These are phyloP conservation scores for Callospermophilus lateralis DNA, from an alignment of 2,113 vertebrate genomes.

Conservation along the genomic window DNA sequence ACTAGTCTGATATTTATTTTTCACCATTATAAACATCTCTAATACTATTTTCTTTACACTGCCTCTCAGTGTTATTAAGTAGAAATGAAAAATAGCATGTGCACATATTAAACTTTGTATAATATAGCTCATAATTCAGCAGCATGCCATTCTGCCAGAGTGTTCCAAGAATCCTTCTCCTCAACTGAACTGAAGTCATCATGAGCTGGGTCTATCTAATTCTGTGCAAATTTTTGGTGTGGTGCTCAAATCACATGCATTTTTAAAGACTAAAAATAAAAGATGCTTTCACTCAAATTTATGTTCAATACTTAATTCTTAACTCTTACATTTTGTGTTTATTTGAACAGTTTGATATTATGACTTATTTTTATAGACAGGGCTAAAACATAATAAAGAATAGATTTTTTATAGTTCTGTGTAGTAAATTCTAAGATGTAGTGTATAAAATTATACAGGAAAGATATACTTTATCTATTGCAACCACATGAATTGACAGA, in stretches of 20 bases:
- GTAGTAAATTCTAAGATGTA: background rate
- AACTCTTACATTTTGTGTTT: background rate
- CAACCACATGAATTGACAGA: background rate
- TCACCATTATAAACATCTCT: background rate
- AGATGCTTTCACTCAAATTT: background rate
- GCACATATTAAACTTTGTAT: background rate
- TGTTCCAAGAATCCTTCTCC: background rate
- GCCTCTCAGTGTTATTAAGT: background rate
- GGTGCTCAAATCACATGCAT: background rate
- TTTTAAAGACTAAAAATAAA: background rate
- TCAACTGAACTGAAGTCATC: background rate
- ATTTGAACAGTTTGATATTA: background rate
- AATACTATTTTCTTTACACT: background rate
- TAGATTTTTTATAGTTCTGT: background rate
- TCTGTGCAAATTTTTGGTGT: background rate
- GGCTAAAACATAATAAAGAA: background rate
- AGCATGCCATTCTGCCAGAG: background rate
- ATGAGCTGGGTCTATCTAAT: background rate
- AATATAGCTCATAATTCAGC: background rate
- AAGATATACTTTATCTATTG: background rate
- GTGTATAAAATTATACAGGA: background rate
- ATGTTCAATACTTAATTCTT: background rate
- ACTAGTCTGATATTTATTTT: background rate
- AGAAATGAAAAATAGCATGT: background rate
- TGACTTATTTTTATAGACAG: background rate